Evolutionary conservation across 2,797 vertebrate species (phyloP), one percentile per base, ranked within the genome.

Genomic region (Scolopax rusticola): DNA sequence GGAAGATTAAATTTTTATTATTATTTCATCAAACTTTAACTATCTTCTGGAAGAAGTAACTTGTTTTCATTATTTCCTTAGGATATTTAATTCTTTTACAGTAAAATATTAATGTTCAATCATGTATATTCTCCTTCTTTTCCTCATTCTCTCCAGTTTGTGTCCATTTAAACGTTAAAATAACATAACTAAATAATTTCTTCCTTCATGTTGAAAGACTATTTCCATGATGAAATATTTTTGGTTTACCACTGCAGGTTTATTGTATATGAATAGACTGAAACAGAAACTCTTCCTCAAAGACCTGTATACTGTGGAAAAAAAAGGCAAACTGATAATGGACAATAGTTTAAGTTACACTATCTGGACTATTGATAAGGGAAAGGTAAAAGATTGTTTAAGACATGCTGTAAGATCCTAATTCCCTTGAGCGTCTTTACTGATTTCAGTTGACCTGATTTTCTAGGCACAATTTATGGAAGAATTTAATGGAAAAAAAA

Each of bases 21-120:
- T 89, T 97, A 92, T 97, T 96, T 97, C 95, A 97, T 97, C 93
- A 97, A 96, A 97, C 43, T 97, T 97, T 97, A 97, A 96, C 88
- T 87, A 97, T 95, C 91, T 89, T 95, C 90, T 96, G 93, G 94
- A 97, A 94, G 80, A 88, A 95, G 43, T 86, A 84, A 95, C 93
- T 91, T 91, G 65, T 78, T 96, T 97, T 95, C 67, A 87, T 94
- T 94, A 89, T 96, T 96, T 97, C 96, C 89, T 95, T 93, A 59
- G 94, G 95, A 90, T 96, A 95, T 97, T 97, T 93, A 91, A 90
- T 97, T 93, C 40, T 95, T 93, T 93, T 94, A 93, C 48, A 76
- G 80, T 97, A 90, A 97, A 97, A 97, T 97, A 97, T 97, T 97
- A 92, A 97, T 96, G 93, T 57, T 94, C 87, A 67, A 82, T 87